Evolutionary conservation across 2,797 vertebrate species (phyloP).

Genomic region (Euthynnus affinis): DNA sequence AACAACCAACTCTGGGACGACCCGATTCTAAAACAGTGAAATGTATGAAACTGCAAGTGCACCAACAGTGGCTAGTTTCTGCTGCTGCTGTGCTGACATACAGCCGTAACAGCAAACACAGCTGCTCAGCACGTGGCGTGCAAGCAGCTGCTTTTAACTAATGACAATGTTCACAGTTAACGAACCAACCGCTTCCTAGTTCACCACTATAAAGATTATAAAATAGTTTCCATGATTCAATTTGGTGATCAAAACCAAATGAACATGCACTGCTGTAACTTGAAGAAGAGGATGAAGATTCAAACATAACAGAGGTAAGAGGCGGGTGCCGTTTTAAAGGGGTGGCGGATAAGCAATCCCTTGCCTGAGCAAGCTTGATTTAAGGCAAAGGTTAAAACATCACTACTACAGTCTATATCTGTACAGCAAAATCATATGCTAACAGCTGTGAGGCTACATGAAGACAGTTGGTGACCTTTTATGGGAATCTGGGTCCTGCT

Average conservation of each 20-base stretch:
- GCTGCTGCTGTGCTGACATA: background rate
- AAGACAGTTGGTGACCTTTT: conserved; percentile 56
- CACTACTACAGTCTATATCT: conserved; percentile 55
- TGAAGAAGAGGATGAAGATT: conserved; percentile 4
- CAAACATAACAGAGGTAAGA: conserved; percentile 34
- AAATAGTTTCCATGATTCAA: conserved; percentile 16
- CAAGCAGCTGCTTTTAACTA: conserved; percentile 16
- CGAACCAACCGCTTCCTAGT: conserved; percentile 9
- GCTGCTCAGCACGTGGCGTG: background rate
- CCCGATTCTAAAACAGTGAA: conserved; percentile 1
- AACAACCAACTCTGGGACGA: background rate
- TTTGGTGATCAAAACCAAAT: conserved; percentile 38
- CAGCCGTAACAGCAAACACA: background rate
- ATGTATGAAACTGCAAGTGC: conserved; percentile 7
- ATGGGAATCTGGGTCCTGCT: conserved; percentile 13
- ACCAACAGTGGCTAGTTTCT: background rate
- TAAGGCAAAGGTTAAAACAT: conserved; percentile 83
- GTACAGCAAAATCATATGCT: conserved; percentile 37
- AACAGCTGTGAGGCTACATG: conserved; percentile 56
- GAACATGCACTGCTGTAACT: conserved; percentile 12
- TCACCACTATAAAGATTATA: background rate
- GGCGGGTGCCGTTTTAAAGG: conserved; percentile 58
- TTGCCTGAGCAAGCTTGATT: conserved; percentile 80
- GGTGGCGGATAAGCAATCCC: conserved; percentile 66
- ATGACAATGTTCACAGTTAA: background rate